These are phyloP conservation scores for Hyposoter didymator DNA, from an alignment of 2,888 invertebrate genomes.

Conservation along the genomic window DNA sequence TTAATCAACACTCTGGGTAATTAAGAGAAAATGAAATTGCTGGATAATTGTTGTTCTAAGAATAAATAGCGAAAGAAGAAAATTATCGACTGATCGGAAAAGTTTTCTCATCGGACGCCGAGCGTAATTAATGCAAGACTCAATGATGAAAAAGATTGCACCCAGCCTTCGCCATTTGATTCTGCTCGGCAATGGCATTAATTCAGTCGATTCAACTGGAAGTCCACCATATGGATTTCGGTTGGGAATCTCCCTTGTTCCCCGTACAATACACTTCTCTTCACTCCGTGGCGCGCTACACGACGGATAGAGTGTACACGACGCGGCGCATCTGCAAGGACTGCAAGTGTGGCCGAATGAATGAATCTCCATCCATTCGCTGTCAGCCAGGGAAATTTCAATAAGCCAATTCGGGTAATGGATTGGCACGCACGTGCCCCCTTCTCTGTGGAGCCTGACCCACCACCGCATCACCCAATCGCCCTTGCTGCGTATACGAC, in stretches of 20 bases:
- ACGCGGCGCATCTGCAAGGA: slow-evolving; percentile 71
- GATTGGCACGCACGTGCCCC: slow-evolving; percentile 78
- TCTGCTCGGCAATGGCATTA: slow-evolving; percentile 11
- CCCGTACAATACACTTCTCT: slow-evolving; percentile 14
- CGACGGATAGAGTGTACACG: slow-evolving; percentile 23
- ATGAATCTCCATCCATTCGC: slow-evolving; percentile 83
- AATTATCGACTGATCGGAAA: background rate
- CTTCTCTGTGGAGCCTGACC: slow-evolving; percentile 24
- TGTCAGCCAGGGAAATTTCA: slow-evolving; percentile 82
- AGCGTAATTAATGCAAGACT: background rate
- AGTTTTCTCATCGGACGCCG: background rate
- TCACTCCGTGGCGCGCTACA: background rate
- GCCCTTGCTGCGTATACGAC: slow-evolving; percentile 39
- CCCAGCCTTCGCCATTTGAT: slow-evolving; percentile 8
- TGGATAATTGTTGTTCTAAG: background rate
- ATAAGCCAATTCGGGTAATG: slow-evolving; percentile 84
- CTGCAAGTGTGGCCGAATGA: slow-evolving; percentile 80
- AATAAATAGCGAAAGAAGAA: too few relatives aligned
- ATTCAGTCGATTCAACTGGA: slow-evolving; percentile 43
- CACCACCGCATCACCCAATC: slow-evolving; percentile 9
- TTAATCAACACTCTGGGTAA: too few relatives aligned
- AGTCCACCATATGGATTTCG: slow-evolving; percentile 65
- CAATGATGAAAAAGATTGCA: slow-evolving; percentile 12
- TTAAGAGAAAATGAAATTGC: too few relatives aligned
- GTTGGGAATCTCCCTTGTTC: slow-evolving; percentile 14